Conservation (phyloP, 2,888 invertebrate genomes). For the Drosophila affinis region DNA sequence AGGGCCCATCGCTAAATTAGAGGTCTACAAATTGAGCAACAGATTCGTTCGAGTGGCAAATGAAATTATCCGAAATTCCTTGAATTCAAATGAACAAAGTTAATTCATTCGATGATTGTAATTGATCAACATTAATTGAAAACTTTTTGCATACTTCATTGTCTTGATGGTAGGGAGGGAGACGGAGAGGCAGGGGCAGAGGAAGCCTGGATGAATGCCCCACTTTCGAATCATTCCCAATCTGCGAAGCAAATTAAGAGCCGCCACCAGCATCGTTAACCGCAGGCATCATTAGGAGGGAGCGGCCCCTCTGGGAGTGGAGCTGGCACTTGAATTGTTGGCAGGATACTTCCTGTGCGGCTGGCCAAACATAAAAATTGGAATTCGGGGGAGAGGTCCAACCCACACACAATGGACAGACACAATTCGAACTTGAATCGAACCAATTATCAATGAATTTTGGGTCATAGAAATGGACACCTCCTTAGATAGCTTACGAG, state of each 20-base stretch:
- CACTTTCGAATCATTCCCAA: not conserved
- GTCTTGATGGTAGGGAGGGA: not conserved
- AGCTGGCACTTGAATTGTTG: slow-evolving; percentile 21
- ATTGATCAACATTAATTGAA: slow-evolving; percentile 37
- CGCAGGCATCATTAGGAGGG: slow-evolving; percentile 45
- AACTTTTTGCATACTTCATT: slow-evolving; percentile 36
- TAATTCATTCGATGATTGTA: slow-evolving; percentile 23
- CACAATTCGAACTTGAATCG: not conserved
- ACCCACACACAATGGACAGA: not conserved
- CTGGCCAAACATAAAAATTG: not conserved
- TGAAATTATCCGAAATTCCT: slow-evolving; percentile 47
- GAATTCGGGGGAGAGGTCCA: not conserved
- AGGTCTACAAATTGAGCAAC: not conserved
- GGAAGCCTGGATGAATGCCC: not conserved
- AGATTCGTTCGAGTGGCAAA: slow-evolving; percentile 23
- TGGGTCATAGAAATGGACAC: not conserved
- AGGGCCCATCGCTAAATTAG: not conserved
- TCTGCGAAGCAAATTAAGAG: slow-evolving; percentile 25
- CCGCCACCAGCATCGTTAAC: slow-evolving; percentile 27
- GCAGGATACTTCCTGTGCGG: not conserved
- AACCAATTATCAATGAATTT: slow-evolving; percentile 6
- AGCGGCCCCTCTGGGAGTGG: slow-evolving; percentile 3
- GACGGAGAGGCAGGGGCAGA: not conserved
- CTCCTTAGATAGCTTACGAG: not conserved
- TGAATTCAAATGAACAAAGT: slow-evolving; percentile 30